Evolutionary conservation across 1,140 invertebrate species (phyloP), one percentile per base, ranked within the genome.

Genomic region (Subanguina moxae): DNA sequence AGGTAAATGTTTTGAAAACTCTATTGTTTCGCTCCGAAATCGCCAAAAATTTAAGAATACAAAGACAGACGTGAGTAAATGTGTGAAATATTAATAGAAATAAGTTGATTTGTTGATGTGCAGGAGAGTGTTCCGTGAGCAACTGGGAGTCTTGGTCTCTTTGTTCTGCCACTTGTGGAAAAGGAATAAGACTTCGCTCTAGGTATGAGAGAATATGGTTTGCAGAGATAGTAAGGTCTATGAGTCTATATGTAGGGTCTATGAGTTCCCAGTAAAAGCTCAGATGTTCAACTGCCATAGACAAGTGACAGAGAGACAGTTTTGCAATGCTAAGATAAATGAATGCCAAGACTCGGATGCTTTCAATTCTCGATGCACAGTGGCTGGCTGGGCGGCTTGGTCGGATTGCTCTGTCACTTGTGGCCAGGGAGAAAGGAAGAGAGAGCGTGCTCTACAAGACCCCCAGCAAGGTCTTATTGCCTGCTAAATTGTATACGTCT

Each of bases 201-300:
- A 52, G 32, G 32, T 38, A 38, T 11, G 3, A 3, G 32, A 38
- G 32, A 3, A 57, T 56, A 27, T 45, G 5, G 11, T 21, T 38
- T 7, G 13, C 17, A 11, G 9, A 48, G 9, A n/a, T 38, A 1
- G 1, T 11, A 65, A 13, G 15, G 1, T 25, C 15, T 21, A 32
- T 48, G 87, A 0, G n/a, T n/a, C 85, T 38, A 38, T 38, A 38
- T 38, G 3, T 38, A 38, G 91, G 64, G 84, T 88, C 67, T 93
- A 91, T 83, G 77, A 87, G 48, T 88, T 90, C 85, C 88, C 90
- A 45, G 86, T 89, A 78, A 90, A 90, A 80, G 91, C 91, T 5
- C 83, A 85, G 71, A 89, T 89, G 87, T 86, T 88, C 80, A 83
- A 87, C 64, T 94, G 92, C 83, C 88, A 89, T 73, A 86, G 90